Evolutionary conservation across 2,888 invertebrate genomes (phyloP), one percentile per base, ranked within the genome.

Genomic region (Salticus scenicus): DNA sequence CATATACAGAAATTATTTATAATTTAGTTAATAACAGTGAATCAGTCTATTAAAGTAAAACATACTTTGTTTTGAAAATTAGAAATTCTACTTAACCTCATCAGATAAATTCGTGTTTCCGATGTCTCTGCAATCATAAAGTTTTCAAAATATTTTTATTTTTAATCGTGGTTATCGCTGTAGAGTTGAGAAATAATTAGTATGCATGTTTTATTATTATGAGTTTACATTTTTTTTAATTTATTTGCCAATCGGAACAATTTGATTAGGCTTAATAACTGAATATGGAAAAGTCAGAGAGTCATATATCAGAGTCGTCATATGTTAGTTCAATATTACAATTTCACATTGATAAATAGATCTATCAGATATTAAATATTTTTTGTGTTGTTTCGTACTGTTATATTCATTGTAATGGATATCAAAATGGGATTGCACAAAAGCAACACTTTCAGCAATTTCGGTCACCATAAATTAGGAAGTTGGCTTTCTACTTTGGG

Each of bases 401-500:
- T 57, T 20, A 1, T 57, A 57, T 24, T 24, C 5, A 57, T 5
- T 12, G 24, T 24, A 5, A 91, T 91, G 91, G 91, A 91, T 89
- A 89, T 91, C 81, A 91, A 91, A 88, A 85, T 85, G 85, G 85
- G 85, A 10, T 88, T 92, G 66, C 91, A 91, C 87, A 92, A 92
- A 88, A 92, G 92, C 88, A 91, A 90, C 76, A 91, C 91, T 71
- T 91, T 92, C 88, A 91, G 91, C 88, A 91, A 90, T 71, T 89
- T 90, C 80, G 91, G 91, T 80, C 91, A 91, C 84, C 91, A 91
- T 89, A 89, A 89, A 73, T 89, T 92, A 73, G 91, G 91, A 72
- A 90, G 90, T 88, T 92, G 92, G 92, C 91, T 92, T 89, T 90
- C 91, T 14, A 90, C 91, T 31, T 88, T 91, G 78, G 91, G 91